A percentile compares a stretch with the other conserved stretches of the same genome.
Conservation (phyloP, 2,888 invertebrate species). For the Troides helena region DNA sequence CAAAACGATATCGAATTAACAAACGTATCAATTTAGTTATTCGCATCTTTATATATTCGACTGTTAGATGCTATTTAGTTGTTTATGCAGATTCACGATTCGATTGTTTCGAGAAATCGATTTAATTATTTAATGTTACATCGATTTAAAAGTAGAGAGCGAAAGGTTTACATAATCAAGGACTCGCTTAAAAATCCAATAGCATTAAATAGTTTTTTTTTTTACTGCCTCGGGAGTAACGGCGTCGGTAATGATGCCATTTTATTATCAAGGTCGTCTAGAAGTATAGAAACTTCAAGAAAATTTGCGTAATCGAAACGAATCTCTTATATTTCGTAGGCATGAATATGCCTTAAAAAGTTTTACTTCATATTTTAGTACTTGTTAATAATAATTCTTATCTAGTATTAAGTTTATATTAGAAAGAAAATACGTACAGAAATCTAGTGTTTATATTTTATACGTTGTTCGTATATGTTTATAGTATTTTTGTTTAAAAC, state of each 20-base stretch:
- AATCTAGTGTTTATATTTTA: too few relatives aligned
- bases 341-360: constrained; percentile 21
- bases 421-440: too few relatives aligned
- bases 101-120: constrained; percentile 41
- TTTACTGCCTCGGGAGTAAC: constrained; percentile 6
- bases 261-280: constrained; percentile 17
- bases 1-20: constrained; percentile 56
- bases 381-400: not conserved
- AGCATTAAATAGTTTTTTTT: constrained; percentile 9
- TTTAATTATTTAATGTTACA: constrained; percentile 30
- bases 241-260: constrained; percentile 17
- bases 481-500: too few relatives aligned
- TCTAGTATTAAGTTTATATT: not conserved
- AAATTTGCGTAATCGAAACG: constrained; percentile 19
- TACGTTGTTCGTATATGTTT: too few relatives aligned
- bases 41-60: constrained; percentile 46
- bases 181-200: constrained; percentile 22
- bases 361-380: constrained; percentile 2
- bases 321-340: constrained; percentile 20
- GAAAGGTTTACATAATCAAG: constrained; percentile 16
- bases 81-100: constrained; percentile 43
- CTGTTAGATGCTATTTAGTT: constrained; percentile 43
- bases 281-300: constrained; percentile 9
- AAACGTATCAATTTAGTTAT: constrained; percentile 57
- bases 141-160: constrained; percentile 12